Percentiles rank a stretch among this genome's conserved stretches.
phyloP scores from a whole-genome alignment of 2,113 vertebrate genomes.

The Arothron firmamentum region DNA sequence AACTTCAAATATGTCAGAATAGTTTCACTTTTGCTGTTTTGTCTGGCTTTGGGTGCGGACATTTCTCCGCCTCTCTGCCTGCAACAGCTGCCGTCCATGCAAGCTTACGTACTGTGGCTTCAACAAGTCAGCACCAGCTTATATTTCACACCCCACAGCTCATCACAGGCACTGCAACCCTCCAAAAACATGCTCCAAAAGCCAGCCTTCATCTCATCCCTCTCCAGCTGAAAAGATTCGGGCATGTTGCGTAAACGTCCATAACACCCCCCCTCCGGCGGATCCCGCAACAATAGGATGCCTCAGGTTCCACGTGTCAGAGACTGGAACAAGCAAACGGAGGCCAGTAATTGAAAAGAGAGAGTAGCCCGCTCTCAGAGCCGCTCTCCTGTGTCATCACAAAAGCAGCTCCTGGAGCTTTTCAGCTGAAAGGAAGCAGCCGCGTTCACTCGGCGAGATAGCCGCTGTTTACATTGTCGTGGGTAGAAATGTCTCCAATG shows the following conservation, averaged over 20 bases:
- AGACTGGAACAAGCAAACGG: conserved; percentile 28
- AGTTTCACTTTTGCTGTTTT: conserved; percentile 6
- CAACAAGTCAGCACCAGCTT: not conserved
- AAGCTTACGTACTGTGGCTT: not conserved
- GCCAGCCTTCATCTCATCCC: not conserved
- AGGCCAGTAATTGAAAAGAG: conserved; percentile 34
- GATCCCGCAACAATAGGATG: conserved; percentile 11
- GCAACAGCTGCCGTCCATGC: not conserved
- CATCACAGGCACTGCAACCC: not conserved
- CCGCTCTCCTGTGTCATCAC: conserved; percentile 50
- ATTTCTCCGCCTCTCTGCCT: conserved; percentile 3
- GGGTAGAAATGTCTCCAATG: conserved; percentile 7
- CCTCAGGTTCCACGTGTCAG: conserved; percentile 22
- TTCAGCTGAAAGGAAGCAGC: conserved; percentile 29
- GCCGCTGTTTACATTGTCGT: conserved; percentile 44
- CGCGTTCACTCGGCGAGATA: conserved; percentile 31
- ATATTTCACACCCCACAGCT: conserved; percentile 22
- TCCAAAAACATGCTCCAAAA: conserved; percentile 3
- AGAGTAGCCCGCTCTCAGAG: conserved; percentile 24
- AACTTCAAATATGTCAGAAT: not conserved
- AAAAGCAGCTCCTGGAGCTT: conserved; percentile 22
- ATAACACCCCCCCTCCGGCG: conserved; percentile 14
- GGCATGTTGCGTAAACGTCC: conserved; percentile 3
- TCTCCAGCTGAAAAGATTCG: conserved; percentile 6
- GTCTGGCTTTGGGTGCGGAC: not conserved